Percentiles rank a stretch among this genome's conserved stretches.
phyloP scores from a whole-genome alignment of 2,888 invertebrate genomes.

The Buathra laborator region DNA sequence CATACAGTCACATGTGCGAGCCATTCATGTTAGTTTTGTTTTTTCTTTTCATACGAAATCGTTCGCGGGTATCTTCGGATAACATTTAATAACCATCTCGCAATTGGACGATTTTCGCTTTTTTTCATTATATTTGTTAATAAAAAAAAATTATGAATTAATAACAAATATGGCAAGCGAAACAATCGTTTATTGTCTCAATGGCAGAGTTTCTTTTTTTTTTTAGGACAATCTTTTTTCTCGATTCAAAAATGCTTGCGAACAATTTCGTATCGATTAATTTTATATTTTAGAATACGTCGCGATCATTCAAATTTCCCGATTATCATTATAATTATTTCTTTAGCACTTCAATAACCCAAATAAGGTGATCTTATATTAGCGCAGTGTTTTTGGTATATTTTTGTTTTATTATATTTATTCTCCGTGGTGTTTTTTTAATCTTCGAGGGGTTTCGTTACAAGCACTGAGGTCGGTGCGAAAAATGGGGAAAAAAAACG shows the following conservation, averaged over 20 bases:
- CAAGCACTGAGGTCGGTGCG: neutral
- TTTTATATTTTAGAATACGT: slow-evolving; percentile 11
- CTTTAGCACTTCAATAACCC: no score
- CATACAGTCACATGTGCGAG: slow-evolving; percentile 78
- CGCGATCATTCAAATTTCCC: slow-evolving; percentile 1
- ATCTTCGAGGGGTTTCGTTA: neutral
- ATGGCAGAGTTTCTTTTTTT: slow-evolving; percentile 32
- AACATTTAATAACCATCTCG: slow-evolving; percentile 27
- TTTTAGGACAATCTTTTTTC: slow-evolving; percentile 18
- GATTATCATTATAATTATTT: neutral
- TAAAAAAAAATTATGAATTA: slow-evolving; percentile 18
- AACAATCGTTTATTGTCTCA: slow-evolving; percentile 18
- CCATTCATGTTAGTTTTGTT: slow-evolving; percentile 53
- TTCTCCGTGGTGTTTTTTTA: slow-evolving; percentile 1
- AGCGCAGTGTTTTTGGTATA: neutral
- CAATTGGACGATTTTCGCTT: slow-evolving; percentile 16
- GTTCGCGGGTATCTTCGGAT: slow-evolving; percentile 64
- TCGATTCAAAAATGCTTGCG: slow-evolving; percentile 59
- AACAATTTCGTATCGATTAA: slow-evolving; percentile 58
- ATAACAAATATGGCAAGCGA: slow-evolving; percentile 33
- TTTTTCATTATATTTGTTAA: slow-evolving; percentile 20
- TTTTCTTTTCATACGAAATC: slow-evolving; percentile 53
- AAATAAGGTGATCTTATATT: neutral
- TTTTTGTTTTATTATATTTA: neutral
- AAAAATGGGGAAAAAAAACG: neutral